Conservation (phyloP, 2,888 invertebrate species). For the Phyto melanocephala region DNA sequence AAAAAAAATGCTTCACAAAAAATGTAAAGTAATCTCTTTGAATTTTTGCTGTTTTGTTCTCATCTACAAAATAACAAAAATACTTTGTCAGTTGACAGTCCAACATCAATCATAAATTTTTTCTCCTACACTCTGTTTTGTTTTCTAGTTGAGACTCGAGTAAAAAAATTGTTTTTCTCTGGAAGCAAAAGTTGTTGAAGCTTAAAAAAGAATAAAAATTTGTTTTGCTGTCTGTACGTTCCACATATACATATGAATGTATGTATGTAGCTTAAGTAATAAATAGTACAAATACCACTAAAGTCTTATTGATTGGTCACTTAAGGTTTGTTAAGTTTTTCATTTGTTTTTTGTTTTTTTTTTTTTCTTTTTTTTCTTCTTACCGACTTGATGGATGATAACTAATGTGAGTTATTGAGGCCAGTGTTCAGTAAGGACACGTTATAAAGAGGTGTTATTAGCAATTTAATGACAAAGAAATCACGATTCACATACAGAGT, state of each 20-base stretch:
- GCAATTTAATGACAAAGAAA: too few species aligned
- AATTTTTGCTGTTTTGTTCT: neutral
- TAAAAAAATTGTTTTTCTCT: constrained; percentile 8
- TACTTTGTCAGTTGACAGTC: constrained; percentile 58
- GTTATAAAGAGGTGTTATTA: neutral
- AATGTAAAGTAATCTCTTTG: constrained; percentile 22
- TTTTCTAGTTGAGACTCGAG: too few species aligned
- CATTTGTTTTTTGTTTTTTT: neutral
- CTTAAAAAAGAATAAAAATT: constrained; percentile 23
- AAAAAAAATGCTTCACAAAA: neutral
- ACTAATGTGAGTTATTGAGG: neutral
- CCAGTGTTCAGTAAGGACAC: neutral
- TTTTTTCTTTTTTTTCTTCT: neutral
- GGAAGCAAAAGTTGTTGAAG: constrained; percentile 14
- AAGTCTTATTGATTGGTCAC: constrained; percentile 64
- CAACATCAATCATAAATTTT: constrained; percentile 64
- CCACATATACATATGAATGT: too few species aligned
- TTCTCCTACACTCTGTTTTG: neutral
- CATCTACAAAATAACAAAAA: constrained; percentile 6
- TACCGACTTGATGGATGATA: constrained; percentile 31
- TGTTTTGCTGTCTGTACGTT: constrained; percentile 31
- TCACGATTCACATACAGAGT: too few species aligned
- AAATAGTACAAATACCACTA: constrained; percentile 12
- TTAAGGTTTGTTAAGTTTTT: constrained; percentile 49
- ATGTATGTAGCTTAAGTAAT: too few species aligned